Percentiles rank a stretch among this genome's conserved stretches.
These are phyloP conservation scores for Archivesica marissinica DNA, from an alignment of 1,140 invertebrate genomes.

Conservation along the genomic window DNA sequence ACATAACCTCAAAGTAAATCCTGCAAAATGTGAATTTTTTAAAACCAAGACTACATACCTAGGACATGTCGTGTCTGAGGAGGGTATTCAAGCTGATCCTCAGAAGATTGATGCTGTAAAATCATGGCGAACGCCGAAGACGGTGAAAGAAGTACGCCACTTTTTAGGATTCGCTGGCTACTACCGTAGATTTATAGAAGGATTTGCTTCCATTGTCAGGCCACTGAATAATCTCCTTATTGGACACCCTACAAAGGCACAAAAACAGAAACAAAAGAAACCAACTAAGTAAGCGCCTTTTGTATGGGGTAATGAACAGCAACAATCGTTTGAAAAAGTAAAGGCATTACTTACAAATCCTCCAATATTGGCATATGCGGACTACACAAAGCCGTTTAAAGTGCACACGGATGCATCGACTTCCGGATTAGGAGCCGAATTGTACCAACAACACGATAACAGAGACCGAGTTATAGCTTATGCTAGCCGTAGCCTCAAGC, in stretches of 20 bases:
- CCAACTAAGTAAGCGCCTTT: slow-evolving; percentile 1
- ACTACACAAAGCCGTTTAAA: too few relatives aligned
- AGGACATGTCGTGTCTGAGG: slow-evolving; percentile 65
- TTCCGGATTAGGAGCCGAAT: too few relatives aligned
- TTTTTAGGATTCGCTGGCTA: slow-evolving; percentile 84
- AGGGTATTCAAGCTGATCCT: slow-evolving; percentile 70
- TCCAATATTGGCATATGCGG: too few relatives aligned
- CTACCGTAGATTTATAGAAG: slow-evolving; percentile 81
- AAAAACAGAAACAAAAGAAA: slow-evolving; percentile 14
- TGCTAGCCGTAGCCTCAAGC: too few relatives aligned
- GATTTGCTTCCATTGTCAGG: slow-evolving; percentile 69
- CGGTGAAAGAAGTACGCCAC: slow-evolving; percentile 63
- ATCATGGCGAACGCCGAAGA: slow-evolving; percentile 80
- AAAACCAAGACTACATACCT: slow-evolving; percentile 67
- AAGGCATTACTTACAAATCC: too few relatives aligned
- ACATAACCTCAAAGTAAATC: slow-evolving; percentile 59
- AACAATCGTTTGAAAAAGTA: slow-evolving; percentile 65
- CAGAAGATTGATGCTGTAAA: slow-evolving; percentile 67
- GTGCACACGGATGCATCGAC: too few relatives aligned
- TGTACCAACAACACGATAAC: too few relatives aligned
- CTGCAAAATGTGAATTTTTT: slow-evolving; percentile 81
- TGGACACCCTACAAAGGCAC: slow-evolving; percentile 2
- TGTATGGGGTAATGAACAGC: slow-evolving; percentile 55
- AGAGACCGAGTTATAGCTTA: too few relatives aligned
- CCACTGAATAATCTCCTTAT: slow-evolving; percentile 68